These are phyloP conservation scores for Heptranchias perlo DNA, from an alignment of 2,113 vertebrate species.

Conservation along the genomic window DNA sequence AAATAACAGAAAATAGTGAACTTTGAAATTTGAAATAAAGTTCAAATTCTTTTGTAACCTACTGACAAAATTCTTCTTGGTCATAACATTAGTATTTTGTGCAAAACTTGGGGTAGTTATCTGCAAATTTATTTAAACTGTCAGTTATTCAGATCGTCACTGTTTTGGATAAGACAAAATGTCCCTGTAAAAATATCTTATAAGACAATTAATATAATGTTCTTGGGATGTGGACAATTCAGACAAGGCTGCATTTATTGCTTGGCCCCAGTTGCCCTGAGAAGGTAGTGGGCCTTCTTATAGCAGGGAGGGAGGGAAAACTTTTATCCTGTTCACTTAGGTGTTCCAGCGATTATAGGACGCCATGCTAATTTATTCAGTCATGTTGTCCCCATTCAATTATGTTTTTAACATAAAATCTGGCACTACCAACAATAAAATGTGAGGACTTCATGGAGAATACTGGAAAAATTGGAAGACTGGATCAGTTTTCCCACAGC, in stretches of 20 bases:
- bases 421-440: neutral
- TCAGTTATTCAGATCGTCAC: neutral
- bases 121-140: neutral
- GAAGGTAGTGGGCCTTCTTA: neutral
- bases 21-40: neutral
- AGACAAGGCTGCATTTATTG: neutral
- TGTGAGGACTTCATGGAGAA: neutral
- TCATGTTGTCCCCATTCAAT: neutral
- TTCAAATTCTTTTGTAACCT: neutral
- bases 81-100: neutral
- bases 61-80: neutral
- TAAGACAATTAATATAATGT: neutral
- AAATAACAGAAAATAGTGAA: neutral
- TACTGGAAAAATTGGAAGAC: neutral
- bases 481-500: neutral
- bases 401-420: neutral
- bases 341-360: neutral
- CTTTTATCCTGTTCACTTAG: neutral
- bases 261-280: neutral
- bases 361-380: neutral
- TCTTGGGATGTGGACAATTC: neutral
- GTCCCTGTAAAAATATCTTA: neutral
- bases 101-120: neutral
- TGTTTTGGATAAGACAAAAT: neutral
- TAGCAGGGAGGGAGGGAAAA: neutral